phyloP scores from a whole-genome alignment of 2,888 invertebrate species.

The Ellobium chinense region DNA sequence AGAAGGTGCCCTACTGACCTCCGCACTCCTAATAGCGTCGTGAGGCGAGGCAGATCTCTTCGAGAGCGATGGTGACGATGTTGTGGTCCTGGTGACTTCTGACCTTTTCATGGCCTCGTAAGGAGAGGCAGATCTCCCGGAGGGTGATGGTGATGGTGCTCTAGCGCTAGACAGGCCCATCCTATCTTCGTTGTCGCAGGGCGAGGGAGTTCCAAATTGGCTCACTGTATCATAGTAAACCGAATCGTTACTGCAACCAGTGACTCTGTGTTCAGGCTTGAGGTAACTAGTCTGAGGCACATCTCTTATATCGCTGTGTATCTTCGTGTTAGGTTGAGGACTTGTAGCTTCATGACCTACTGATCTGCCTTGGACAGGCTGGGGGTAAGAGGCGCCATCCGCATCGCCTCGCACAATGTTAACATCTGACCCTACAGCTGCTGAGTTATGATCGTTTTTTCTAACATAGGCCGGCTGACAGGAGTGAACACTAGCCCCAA shows the following conservation, averaged over 20 bases:
- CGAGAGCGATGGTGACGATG: no score
- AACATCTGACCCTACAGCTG: not conserved
- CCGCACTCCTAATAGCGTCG: not conserved
- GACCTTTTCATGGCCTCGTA: not conserved
- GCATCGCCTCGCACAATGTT: not conserved
- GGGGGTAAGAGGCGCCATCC: no score
- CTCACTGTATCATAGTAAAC: slow-evolving; percentile 23
- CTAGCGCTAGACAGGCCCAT: not conserved
- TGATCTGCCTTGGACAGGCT: not conserved
- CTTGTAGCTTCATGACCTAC: not conserved
- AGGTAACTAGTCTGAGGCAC: not conserved
- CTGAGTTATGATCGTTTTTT: not conserved
- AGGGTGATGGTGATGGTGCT: not conserved
- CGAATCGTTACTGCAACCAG: slow-evolving; percentile 14
- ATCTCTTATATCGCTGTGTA: not conserved
- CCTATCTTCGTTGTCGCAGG: not conserved
- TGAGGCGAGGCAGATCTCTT: not conserved
- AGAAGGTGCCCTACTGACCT: not conserved
- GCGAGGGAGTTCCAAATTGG: not conserved
- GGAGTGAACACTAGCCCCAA: no score
- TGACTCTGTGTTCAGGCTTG: not conserved
- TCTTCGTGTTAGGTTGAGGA: not conserved
- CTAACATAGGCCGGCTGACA: no score
- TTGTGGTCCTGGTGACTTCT: not conserved
- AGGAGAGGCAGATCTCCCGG: not conserved